phyloP scores from a whole-genome alignment of 2,888 invertebrate genomes.

The Heliconius ismenius region DNA sequence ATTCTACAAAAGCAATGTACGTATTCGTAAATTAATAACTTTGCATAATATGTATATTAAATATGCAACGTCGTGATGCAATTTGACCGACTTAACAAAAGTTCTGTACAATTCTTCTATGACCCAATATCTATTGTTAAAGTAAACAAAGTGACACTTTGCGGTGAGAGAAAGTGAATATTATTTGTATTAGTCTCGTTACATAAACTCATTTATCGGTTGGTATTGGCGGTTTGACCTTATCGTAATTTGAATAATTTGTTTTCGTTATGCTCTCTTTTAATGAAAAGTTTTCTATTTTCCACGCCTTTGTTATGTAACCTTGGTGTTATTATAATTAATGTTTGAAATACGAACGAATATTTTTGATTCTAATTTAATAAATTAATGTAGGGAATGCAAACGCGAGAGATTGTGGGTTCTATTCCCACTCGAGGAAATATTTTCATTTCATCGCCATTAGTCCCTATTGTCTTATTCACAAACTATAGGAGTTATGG shows the following conservation, averaged over 20 bases:
- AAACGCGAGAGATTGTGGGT: too few relatives aligned
- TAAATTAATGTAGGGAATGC: too few relatives aligned
- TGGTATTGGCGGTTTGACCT: conserved; percentile 32
- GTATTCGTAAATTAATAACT: not conserved
- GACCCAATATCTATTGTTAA: conserved; percentile 38
- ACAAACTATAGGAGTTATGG: too few relatives aligned
- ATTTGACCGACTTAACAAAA: conserved; percentile 17
- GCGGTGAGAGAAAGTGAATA: conserved; percentile 61
- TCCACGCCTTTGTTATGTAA: conserved; percentile 10
- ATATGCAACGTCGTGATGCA: conserved; percentile 27
- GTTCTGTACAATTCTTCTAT: conserved; percentile 21
- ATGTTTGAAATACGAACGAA: not conserved
- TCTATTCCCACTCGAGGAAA: too few relatives aligned
- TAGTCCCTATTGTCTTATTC: too few relatives aligned
- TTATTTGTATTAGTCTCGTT: conserved; percentile 45
- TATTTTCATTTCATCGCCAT: too few relatives aligned
- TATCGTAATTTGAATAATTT: conserved; percentile 34
- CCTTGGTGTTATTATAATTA: not conserved
- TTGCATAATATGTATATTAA: not conserved
- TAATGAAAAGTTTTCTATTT: conserved; percentile 29
- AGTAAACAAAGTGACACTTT: conserved; percentile 45
- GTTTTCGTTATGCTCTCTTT: conserved; percentile 36
- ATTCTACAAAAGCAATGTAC: not conserved
- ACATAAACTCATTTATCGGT: conserved; percentile 54
- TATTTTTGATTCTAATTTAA: too few relatives aligned